These are phyloP conservation scores for Metaphire vulgaris DNA, from an alignment of 1,140 invertebrate genomes.

Conservation along the genomic window DNA sequence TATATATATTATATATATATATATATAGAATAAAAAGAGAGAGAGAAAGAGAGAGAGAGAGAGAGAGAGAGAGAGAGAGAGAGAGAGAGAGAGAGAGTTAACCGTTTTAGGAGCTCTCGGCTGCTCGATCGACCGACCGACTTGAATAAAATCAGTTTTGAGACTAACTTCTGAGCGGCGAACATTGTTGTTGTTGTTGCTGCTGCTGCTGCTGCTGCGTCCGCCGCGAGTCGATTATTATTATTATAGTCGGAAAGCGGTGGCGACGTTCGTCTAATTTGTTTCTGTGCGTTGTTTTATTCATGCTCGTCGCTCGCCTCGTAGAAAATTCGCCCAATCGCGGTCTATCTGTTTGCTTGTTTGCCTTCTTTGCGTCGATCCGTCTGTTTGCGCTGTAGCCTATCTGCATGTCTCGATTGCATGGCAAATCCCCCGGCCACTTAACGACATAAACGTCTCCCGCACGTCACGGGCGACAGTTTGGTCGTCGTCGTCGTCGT, in stretches of 20 bases:
- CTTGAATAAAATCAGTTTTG: neutral
- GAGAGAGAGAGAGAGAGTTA: no score
- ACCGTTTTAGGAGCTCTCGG: neutral
- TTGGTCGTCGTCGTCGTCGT: no score
- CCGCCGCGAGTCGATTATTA: neutral
- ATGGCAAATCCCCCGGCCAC: neutral
- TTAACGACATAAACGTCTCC: neutral
- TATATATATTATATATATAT: no score
- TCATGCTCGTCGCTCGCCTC: neutral
- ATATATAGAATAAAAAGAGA: no score
- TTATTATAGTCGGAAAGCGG: neutral
- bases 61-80: no score
- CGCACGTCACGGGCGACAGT: no score
- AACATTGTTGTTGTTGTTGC: neutral
- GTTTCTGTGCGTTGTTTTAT: neutral
- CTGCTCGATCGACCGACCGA: no score
- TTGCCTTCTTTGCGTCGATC: neutral
- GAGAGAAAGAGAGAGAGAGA: no score
- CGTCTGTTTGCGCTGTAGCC: neutral
- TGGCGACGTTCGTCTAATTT: slow-evolving; percentile 3
- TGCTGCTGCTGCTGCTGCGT: neutral
- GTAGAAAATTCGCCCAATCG: neutral
- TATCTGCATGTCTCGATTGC: neutral
- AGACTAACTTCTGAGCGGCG: neutral
- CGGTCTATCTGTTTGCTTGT: neutral